Base-by-base conservation (phyloP, 2,888 invertebrate species). In the Cryptosula pallasiana region DNA sequence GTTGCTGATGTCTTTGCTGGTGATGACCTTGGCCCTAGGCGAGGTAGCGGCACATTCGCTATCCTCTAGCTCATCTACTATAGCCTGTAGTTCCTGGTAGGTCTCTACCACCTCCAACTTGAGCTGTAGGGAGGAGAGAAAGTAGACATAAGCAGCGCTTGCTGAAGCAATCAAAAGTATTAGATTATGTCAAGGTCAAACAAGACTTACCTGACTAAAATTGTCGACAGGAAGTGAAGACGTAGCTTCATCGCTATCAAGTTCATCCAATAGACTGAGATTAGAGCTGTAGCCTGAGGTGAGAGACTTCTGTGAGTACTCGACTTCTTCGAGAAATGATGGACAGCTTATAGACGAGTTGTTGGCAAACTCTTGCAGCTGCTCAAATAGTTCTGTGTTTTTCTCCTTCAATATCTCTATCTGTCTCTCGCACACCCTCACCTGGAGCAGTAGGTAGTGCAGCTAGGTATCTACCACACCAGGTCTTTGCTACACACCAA, bases 81-180 rank as follows among this genome's bases (percentile, higher is more conserved):
- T 78, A 45, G 82, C 79, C 72, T 85, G 80, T 29, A 87, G 77
- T 73, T 86, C 84, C 25, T 82, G 80, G 75, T 86, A 87, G 1
- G 85, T 84, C 54, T 86, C 81, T 72, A 86, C 78, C 5, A 87
- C 81, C 78, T 87, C 87, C 75, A 86, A 83, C 55, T 83, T 83
- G 72, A 87, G 77, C 86, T 87, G 78, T 34, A 76, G n/a, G n/a
- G n/a, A n/a, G n/a, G n/a, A n/a, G n/a, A n/a, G n/a, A n/a, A n/a
- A n/a, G n/a, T n/a, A n/a, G n/a, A n/a, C n/a, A n/a, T n/a, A n/a
- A n/a, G n/a, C n/a, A n/a, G n/a, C n/a, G n/a, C n/a, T n/a, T n/a
- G n/a, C n/a, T n/a, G n/a, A n/a, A n/a, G n/a, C n/a, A n/a, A n/a
- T n/a, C n/a, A n/a, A n/a, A n/a, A n/a, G n/a, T n/a, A n/a, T n/a